Base-by-base conservation (phyloP, 2,113 vertebrate genomes). In the Eublepharis macularius region DNA sequence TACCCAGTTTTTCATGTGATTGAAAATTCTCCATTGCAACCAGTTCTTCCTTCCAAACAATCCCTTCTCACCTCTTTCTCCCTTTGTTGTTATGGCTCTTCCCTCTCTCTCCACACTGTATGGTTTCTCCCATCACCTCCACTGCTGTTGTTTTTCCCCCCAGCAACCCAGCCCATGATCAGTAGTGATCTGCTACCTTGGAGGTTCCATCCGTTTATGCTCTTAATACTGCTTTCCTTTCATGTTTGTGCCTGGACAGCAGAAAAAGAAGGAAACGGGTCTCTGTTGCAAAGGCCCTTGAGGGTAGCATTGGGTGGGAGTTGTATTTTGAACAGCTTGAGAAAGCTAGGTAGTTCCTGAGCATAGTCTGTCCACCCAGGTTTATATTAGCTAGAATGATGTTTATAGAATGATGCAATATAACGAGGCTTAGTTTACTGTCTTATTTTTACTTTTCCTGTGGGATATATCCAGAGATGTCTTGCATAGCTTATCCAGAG, bases 111-210 rank as follows among this genome's bases (percentile, higher is more conserved):
- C 29, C 36, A 45, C 36, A 70, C 29, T 51, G 26, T 43, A 5
- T 57, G 10, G 21, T 10, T 43, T 84, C 36, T 84, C 57, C 21
- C 9, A 29, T 63, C 41, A 32, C n/a, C 51, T 54, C 8, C 3
- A 19, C 6, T 43, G 0, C 0, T 29, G 11, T 26, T 39, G 13
- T 17, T 51, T 68, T 81, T 1, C 12, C 2, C n/a, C 8, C 57
- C 4, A 70, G 45, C 41, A 76, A 11, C 65, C 29, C 57, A 9
- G 14, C 34, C 9, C 45, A 19, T 36, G 14, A 66, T 76, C 10
- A 26, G 4, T 77, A 41, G 36, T 32, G 60, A 82, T 60, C 12
- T 14, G 19, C 36, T 82, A 36, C 26, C 54, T 63, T 83, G 29
- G 54, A 63, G 17, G 39, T 41, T 54, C 36, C 32, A 43, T 84